Evolutionary conservation across 2,113 vertebrate genomes (phyloP), one percentile per base, ranked within the genome.

Genomic region (Polypterus senegalus): DNA sequence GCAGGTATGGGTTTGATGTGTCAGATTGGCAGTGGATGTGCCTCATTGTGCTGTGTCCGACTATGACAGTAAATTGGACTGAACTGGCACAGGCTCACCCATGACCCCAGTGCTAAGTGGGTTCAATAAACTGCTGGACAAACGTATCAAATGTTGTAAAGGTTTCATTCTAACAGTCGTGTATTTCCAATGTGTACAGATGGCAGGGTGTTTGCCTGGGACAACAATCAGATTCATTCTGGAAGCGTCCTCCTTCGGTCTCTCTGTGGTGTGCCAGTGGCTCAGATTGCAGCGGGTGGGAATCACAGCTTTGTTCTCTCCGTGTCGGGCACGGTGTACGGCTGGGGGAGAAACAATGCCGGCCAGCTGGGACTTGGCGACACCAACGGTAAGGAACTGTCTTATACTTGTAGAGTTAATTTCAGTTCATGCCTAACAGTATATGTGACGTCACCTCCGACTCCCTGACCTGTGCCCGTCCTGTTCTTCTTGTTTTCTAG

Each of bases 281-380:
- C 74, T 65, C 82, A 80, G 1, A 79, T 89, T 59, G 74, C 81
- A 56, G 80, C 83, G 0, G 87, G 87, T 71, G 80, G 75, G 64
- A 71, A 74, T 65, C 84, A 87, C 71, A 85, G 82, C 3, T 2
- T 61, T 1, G 65, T 56, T 0, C 71, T 88, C 60, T 85, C 86
- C 4, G 74, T 83, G 57, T 82, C 81, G 4, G 84, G 87, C 60
- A 77, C 78, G 6, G 66, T 86, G 48, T 89, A 75, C 59, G 82
- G 79, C 2, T 89, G 87, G 87, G 86, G 86, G 53, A 83, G 76
- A 68, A 89, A 89, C 1, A 5, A 62, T 48, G 81, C 56, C 56
- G 87, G 87, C 49, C 86, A 89, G 54, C 81, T 89, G 61, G 87
- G 87, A 58, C 74, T 86, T 0, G 79, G 79, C 69, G 77, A 89